A percentile compares a stretch with the other conserved stretches of the same genome.
These are phyloP conservation scores for Diarsia brunnea DNA, from an alignment of 2,888 invertebrate species.

Conservation along the genomic window DNA sequence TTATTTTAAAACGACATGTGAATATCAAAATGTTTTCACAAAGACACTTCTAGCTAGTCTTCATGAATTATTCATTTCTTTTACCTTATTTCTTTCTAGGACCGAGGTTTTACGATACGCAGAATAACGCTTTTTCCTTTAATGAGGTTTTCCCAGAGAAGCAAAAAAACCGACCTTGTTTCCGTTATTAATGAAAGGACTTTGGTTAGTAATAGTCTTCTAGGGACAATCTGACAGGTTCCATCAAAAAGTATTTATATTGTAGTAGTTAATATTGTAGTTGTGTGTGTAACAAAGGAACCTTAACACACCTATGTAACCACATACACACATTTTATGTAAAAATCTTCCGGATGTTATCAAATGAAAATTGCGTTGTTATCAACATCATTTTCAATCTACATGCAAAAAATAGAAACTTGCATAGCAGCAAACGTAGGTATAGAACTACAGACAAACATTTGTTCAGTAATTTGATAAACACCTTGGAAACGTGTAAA, in stretches of 20 bases:
- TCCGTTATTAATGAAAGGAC: neutral
- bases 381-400: slow-evolving; percentile 5
- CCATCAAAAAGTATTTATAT: neutral
- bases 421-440: neutral
- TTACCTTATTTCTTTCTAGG: slow-evolving; percentile 17
- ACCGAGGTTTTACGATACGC: slow-evolving; percentile 3
- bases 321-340: neutral
- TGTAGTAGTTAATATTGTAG: neutral
- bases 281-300: neutral
- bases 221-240: neutral
- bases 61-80: slow-evolving; percentile 26
- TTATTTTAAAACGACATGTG: neutral
- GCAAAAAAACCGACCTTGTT: slow-evolving; percentile 1
- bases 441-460: neutral
- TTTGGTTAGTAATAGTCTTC: neutral
- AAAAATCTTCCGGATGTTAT: slow-evolving; percentile 10
- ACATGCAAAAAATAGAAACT: neutral
- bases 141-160: neutral
- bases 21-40: slow-evolving; percentile 14
- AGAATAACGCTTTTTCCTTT: slow-evolving; percentile 30
- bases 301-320: neutral
- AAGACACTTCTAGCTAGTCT: slow-evolving; percentile 2
- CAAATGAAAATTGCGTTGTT: slow-evolving; percentile 4
- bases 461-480: slow-evolving; percentile 42
- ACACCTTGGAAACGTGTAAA: slow-evolving; percentile 35